Evolutionary conservation across 92 coral and sea anemone genomes (phyloP).

Genomic region (Bergia sp.): DNA sequence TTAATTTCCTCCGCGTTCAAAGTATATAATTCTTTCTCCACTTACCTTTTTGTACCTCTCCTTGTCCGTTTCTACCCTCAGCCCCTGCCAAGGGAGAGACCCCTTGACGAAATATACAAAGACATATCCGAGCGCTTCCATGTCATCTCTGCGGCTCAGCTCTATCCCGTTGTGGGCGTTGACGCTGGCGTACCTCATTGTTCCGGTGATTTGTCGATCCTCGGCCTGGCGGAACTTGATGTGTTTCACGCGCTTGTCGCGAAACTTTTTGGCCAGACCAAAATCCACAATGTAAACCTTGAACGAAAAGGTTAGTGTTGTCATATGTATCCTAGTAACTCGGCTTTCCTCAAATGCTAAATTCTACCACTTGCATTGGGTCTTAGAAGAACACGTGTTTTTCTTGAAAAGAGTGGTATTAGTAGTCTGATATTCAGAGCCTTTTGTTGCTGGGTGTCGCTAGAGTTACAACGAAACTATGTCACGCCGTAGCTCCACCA

Average conservation of each 20-base stretch:
- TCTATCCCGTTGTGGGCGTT: slow-evolving; percentile 81
- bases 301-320: background rate
- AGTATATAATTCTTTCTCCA: background rate
- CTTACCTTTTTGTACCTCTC: slow-evolving; percentile 53
- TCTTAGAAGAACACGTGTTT: too few species aligned
- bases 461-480: too few species aligned
- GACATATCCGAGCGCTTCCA: slow-evolving; percentile 75
- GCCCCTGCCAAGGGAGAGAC: slow-evolving; percentile 82
- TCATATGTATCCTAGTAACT: too few species aligned
- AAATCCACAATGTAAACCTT: slow-evolving; percentile 78
- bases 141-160: slow-evolving; percentile 78
- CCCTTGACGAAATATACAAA: slow-evolving; percentile 75
- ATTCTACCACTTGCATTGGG: too few species aligned
- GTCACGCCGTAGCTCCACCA: too few species aligned
- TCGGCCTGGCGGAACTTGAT: slow-evolving; percentile 70
- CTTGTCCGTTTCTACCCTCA: slow-evolving; percentile 62
- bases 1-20: background rate
- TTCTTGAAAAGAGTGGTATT: too few species aligned
- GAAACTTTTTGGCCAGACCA: slow-evolving; percentile 73
- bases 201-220: slow-evolving; percentile 69
- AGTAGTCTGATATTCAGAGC: too few species aligned
- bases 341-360: background rate
- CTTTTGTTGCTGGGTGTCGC: too few species aligned
- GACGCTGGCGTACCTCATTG: slow-evolving; percentile 77
- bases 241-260: slow-evolving; percentile 70